Conservation (phyloP, 1,140 invertebrate species). For the Papilio machaon region DNA sequence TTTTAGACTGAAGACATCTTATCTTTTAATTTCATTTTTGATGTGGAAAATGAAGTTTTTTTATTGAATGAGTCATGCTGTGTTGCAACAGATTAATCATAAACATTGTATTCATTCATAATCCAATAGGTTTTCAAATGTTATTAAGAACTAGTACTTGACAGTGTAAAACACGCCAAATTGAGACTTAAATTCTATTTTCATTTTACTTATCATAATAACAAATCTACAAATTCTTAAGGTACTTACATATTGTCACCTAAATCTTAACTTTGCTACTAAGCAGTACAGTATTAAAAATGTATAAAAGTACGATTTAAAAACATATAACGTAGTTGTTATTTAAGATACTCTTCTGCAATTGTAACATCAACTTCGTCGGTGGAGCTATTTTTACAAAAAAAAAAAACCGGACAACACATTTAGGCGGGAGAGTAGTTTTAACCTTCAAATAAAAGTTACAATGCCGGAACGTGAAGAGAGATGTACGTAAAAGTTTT, state of each 20-base stretch:
- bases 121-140: background rate
- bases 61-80: background rate
- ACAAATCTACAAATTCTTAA: background rate
- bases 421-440: slow-evolving; percentile 24
- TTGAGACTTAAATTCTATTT: background rate
- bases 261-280: background rate
- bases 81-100: background rate
- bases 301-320: background rate
- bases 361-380: background rate
- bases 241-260: background rate
- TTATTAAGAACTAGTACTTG: background rate
- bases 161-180: background rate
- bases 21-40: too few relatives aligned
- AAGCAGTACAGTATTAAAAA: background rate
- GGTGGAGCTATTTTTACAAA: background rate
- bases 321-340: background rate
- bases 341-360: background rate
- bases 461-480: background rate
- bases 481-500: background rate
- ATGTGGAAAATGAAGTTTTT: background rate
- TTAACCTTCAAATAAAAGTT: slow-evolving; percentile 16
- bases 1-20: too few relatives aligned
- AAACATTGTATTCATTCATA: background rate
- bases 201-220: background rate
- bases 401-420: slow-evolving; percentile 1